phyloP scores from a whole-genome alignment of 2,797 vertebrate genomes.

The Neoniphon sammara region DNA sequence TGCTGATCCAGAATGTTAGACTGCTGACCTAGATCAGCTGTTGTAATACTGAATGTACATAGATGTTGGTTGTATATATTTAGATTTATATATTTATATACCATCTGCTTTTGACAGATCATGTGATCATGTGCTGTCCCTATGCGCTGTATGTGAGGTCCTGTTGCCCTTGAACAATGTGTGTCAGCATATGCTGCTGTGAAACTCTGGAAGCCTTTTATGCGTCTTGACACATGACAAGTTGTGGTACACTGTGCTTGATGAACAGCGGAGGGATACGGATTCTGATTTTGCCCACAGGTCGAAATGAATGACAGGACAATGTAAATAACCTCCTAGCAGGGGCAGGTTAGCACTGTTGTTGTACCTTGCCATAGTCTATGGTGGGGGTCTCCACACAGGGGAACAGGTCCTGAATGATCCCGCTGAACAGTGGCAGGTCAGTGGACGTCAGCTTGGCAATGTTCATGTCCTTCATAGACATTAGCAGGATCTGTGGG shows the following conservation, averaged over 20 bases:
- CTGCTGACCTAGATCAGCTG: not conserved
- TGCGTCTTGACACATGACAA: no score
- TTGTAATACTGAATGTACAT: not conserved
- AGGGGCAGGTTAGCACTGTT: no score
- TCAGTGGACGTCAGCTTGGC: slow-evolving; percentile 88
- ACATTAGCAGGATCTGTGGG: slow-evolving; percentile 87
- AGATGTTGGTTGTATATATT: no score
- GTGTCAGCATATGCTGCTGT: no score
- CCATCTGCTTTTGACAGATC: no score
- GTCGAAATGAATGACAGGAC: not conserved
- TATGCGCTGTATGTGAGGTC: no score
- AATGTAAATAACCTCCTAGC: not conserved
- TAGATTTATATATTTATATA: no score
- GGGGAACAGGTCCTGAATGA: slow-evolving; percentile 90
- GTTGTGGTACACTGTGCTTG: no score
- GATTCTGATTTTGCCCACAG: not conserved
- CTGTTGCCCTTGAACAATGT: no score
- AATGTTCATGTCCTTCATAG: slow-evolving; percentile 93
- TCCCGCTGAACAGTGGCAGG: slow-evolving; percentile 87
- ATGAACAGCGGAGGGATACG: no score
- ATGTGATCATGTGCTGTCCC: no score
- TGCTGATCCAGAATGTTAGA: not conserved
- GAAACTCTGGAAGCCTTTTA: no score
- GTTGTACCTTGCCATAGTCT: slow-evolving; percentile 84
- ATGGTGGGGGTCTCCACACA: slow-evolving; percentile 81